A percentile compares a stretch with the other conserved stretches of the same genome.
Evolutionary conservation across 2,113 vertebrate species (phyloP).

Genomic region (Dicerorhinus sumatrensis): DNA sequence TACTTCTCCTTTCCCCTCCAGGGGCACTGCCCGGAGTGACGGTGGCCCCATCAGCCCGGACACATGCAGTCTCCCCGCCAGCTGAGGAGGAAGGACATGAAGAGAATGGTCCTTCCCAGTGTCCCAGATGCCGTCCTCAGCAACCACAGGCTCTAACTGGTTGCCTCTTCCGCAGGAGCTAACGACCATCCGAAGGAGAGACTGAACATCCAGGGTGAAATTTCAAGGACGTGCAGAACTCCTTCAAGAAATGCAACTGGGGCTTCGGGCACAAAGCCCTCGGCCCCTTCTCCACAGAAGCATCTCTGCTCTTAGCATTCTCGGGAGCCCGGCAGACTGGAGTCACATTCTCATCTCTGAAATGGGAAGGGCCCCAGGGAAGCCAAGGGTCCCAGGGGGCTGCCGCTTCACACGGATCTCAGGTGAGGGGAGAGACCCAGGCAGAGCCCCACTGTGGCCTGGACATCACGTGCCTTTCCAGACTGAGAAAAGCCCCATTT

Average conservation of each 20-base stretch:
- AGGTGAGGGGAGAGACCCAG: background rate
- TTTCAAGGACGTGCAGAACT: background rate
- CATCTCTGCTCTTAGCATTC: background rate
- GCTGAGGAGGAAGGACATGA: background rate
- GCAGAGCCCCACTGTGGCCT: background rate
- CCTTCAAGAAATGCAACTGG: background rate
- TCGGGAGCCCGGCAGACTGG: rapidly evolving
- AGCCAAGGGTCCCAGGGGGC: background rate
- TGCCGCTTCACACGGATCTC: background rate
- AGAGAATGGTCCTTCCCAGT: background rate
- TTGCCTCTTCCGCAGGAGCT: background rate
- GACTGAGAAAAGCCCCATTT: background rate
- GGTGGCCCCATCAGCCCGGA: background rate
- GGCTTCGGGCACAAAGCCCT: background rate
- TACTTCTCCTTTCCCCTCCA: rapidly evolving
- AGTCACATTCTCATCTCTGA: rapidly evolving
- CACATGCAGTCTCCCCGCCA: background rate
- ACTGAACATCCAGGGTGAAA: background rate
- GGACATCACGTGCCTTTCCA: rapidly evolving
- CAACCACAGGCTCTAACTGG: background rate
- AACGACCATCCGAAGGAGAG: rapidly evolving
- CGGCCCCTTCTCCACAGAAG: background rate
- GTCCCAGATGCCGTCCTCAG: background rate
- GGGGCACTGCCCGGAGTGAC: rapidly evolving
- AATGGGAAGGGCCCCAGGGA: background rate